Evolutionary conservation across 2,113 vertebrate species (phyloP), one percentile per base, ranked within the genome.

Genomic region (Meleagris gallopavo): DNA sequence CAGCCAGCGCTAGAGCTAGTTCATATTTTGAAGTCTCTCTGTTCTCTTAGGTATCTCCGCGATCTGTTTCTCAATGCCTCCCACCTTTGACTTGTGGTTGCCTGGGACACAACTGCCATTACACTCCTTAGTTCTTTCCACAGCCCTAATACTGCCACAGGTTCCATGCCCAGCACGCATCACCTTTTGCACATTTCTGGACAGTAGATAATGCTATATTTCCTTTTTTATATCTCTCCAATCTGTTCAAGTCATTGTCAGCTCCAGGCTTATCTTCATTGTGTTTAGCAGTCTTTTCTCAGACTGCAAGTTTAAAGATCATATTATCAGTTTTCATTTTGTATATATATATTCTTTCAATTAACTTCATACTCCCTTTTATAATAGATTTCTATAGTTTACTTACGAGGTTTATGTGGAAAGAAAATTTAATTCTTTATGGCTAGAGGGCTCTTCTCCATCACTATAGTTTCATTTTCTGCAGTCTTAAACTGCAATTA

Each of bases 21-120:
- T 75, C 21, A 10, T 21, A 13, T 50, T 9, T 22, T 64, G 17
- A 11, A 85, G 34, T 36, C 19, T 72, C 19, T 61, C 7, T 14
- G 32, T 81, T 57, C 32, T 18, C 17, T 65, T 40, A 25, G 13
- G 21, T 66, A 52, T 13, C 30, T 54, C 30, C 69, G 36, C 17
- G 7, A 0, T 13, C 7, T 58, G 5, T 50, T 81, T 89, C 66
- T 89, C 65, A 78, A 8, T 5, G 71, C 27, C 55, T 62, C 13
- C 60, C 50, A 17, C 1, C 1, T 67, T 67, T 3, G 6, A 21
- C 34, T 25, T 0, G 0, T 72, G 19, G 22, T 29, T 3, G 0
- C 5, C 38, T 32, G 20, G 30, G 17, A 46, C 67, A 6, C 65
- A 32, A 50, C 34, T 80, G 54, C 0, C 0, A 52, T 9, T 20